Evolutionary conservation across 2,113 vertebrate species (phyloP), one percentile per base, ranked within the genome.

Genomic region (Anguilla rostrata): DNA sequence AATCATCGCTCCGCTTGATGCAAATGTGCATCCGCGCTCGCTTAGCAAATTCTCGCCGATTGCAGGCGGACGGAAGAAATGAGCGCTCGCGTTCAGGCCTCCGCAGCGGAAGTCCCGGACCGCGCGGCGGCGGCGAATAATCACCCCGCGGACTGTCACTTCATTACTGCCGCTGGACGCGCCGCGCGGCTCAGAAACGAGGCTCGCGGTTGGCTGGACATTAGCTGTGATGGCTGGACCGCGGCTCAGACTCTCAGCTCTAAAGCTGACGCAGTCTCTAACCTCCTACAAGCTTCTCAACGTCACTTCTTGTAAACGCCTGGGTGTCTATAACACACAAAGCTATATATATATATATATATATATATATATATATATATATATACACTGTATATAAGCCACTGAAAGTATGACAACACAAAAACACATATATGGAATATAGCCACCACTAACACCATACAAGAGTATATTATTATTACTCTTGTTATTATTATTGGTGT

Each of bases 21-120:
- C n/a, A 83, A 83, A 60, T 83, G 16, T 83, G 81, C 81, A 49
- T 49, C 49, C 53, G 49, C 11, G 34, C 82, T 57, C 26, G 39
- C 49, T 83, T 34, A 60, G 82, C 26, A 57, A 83, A 60, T 57
- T 60, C 34, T 7, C 8, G 46, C 41, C 22, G 41, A 82, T 49
- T 82, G 81, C 81, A 43, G 41, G 39, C 39, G 34, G 57, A 60
- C 34, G 18, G 16, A 29, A 22, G 26, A 53, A 56, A n/a, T 22
- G 12, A 53, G 43, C 11, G 0, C 26, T 83, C 41, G 14, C 29
- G 20, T 39, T 53, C 43, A 29, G n/a, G 39, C 39, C 34, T 40
- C 78, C 0, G 78, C 78, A 5, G 16, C 7, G 78, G 40, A 16
- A 9, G 22, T 39, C 12, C 15, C 1, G 78, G 1, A 1, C 16